Base-by-base conservation (phyloP, 2,888 invertebrate genomes). In the Ornithoptera priamus region DNA sequence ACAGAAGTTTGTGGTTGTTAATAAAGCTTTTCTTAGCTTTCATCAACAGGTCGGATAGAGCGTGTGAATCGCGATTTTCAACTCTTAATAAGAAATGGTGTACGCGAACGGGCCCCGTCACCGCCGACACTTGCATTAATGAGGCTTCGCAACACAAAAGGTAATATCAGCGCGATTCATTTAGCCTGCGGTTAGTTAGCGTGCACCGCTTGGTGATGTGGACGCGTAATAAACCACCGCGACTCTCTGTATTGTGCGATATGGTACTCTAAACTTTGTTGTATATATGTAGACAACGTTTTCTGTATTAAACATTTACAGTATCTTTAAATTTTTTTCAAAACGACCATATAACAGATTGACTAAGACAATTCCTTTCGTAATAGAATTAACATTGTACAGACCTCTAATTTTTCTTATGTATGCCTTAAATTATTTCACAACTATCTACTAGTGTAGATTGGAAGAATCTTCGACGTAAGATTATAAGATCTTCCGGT, bases 131-230 rank as follows among this genome's bases (percentile, higher is more conserved):
- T 73, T 76, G 75, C 78, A 76, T 81, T 84, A 84, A 84, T 84
- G 81, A 81, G 78, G 74, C 72, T 77, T 73, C 74, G 72, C 75
- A 78, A 81, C 79, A 86, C 86, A 87, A 87, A 87, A 85, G 86
- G 86, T 78, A 80, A 83, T 85, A 81, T 80, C 76, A 73, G 69
- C 77, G 74, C 80, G 80, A 84, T 83, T 84, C 84, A 83, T 85
- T 85, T 80, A 81, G 78, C 81, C 80, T 85, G 85, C 79, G 85
- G 85, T 85, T 78, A 77, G 77, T 76, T 79, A 80, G 80, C 74
- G 78, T 75, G 74, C 74, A 72, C 74, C 75, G 73, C 73, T 69
- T 58, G 74, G 72, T 71, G 67, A 73, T 72, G 68, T 66, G 62
- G 60, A 68, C 61, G 22, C 58, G 59, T 69, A 56, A 62, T 67